These are phyloP conservation scores for Drosophila tani DNA, from an alignment of 1,140 invertebrate species.

Conservation along the genomic window DNA sequence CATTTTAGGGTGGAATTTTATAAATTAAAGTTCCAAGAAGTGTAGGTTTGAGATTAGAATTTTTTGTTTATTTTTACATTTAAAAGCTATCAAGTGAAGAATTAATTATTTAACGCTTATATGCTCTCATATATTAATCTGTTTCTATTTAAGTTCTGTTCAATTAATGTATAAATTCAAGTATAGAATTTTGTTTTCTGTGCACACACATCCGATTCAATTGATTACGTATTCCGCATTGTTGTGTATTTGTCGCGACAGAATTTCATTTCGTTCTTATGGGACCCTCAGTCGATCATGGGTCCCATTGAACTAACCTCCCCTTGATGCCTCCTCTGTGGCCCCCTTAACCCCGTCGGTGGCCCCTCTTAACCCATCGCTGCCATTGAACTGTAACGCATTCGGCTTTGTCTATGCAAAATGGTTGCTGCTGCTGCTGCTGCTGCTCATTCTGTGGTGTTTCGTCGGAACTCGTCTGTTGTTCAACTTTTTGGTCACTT, in stretches of 20 bases:
- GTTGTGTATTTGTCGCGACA: constrained; percentile 76
- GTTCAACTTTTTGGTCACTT: constrained; percentile 68
- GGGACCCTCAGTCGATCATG: constrained; percentile 63
- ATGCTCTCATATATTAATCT: no score
- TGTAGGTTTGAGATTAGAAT: no score
- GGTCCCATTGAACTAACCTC: constrained; percentile 48
- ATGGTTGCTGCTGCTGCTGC: constrained; percentile 32
- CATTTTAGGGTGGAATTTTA: no score
- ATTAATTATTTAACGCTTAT: no score
- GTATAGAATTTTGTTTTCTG: background rate
- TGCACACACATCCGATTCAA: constrained; percentile 55
- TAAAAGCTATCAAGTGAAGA: no score
- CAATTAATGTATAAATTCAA: background rate
- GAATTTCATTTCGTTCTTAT: constrained; percentile 81
- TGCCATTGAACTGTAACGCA: constrained; percentile 78
- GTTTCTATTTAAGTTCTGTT: no score
- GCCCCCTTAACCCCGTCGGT: background rate
- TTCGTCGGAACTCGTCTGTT: constrained; percentile 59
- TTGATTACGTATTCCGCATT: constrained; percentile 80
- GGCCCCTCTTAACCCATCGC: constrained; percentile 15
- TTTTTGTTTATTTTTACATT: background rate
- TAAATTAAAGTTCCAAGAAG: no score
- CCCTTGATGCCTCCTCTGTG: background rate
- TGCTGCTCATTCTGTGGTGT: constrained; percentile 44
- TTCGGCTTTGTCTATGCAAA: constrained; percentile 74